These are phyloP conservation scores for Macropis europaea DNA, from an alignment of 2,888 invertebrate genomes.

Conservation along the genomic window DNA sequence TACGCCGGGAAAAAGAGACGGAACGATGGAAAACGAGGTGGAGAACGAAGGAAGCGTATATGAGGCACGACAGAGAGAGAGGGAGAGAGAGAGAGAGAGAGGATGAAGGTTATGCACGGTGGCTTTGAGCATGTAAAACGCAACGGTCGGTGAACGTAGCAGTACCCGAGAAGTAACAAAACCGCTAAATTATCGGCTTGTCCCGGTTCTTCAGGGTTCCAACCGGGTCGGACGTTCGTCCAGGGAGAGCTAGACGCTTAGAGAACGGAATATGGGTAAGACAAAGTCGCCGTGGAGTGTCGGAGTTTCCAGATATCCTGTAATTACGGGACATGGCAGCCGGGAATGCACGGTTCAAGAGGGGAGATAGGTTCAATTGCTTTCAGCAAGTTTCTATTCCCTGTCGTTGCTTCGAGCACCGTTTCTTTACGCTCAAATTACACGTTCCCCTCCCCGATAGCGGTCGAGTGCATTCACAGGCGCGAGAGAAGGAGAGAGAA, in stretches of 20 bases:
- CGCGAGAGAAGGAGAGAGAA: neutral
- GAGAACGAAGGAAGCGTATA: neutral
- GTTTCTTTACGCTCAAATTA: conserved; percentile 33
- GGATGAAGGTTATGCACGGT: conserved; percentile 34
- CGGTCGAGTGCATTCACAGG: neutral
- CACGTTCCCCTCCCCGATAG: conserved; percentile 13
- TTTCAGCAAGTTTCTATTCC: conserved; percentile 40
- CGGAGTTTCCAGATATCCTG: conserved; percentile 42
- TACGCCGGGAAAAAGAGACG: neutral
- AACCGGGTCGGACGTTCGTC: neutral
- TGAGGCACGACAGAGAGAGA: neutral
- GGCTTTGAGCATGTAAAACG: conserved; percentile 72
- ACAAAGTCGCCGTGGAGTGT: conserved; percentile 35
- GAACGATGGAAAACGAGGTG: neutral
- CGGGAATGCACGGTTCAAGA: neutral
- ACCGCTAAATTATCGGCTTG: conserved; percentile 74
- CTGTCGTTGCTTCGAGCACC: conserved; percentile 36
- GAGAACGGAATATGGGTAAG: conserved; percentile 40
- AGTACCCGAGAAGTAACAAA: conserved; percentile 67
- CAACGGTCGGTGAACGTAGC: conserved; percentile 53
- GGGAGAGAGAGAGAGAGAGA: neutral
- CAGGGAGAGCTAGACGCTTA: neutral
- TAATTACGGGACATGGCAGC: conserved; percentile 40
- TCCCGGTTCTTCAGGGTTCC: conserved; percentile 56
- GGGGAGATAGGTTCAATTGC: conserved; percentile 41